Evolutionary conservation across 2,113 vertebrate genomes (phyloP), one percentile per base, ranked within the genome.

Genomic region (Pagrus major): DNA sequence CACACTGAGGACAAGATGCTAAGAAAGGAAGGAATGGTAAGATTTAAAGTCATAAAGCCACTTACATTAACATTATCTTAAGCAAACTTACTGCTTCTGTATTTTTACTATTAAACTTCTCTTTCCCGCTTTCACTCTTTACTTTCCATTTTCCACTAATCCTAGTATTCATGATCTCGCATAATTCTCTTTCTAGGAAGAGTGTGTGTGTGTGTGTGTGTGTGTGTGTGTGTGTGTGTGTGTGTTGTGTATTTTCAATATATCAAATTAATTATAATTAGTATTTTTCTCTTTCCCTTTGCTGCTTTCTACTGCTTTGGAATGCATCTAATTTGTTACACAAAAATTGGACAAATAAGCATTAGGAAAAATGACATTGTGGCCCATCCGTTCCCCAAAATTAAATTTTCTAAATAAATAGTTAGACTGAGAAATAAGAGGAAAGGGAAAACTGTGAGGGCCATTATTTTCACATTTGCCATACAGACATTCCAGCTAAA

Each of bases 401-500:
- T 59, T n/a, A 0, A 10, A 37, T 39, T 75, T 64, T 69, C 16
- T 18, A n/a, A 71, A 52, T 68, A 46, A 25, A 74, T 59, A 55
- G 12, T 41, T 71, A 15, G 39, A 71, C 35, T 42, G 12, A 42
- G 49, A 69, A 21, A 47, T 58, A 73, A 27, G 9, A 0, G 16
- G 5, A 51, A 63, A 56, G 31, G 12, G 9, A 20, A 76, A 51
- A 59, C 31, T 10, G 6, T 55, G 20, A 37, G 29, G 9, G 21
- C n/a, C 39, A 78, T 67, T 79, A 60, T 66, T 61, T 78, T 66
- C 44, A 68, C 55, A 64, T 37, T 80, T 67, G 29, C 20, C 5
- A 2, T 29, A 68, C 25, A 71, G 71, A 77, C 15, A 31, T 51
- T 69, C 33, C 25, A 67, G 35, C 42, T 73, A 7, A 61, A 55